Conservation (phyloP, 1,140 invertebrate genomes). For the Nasonia longicornis region DNA sequence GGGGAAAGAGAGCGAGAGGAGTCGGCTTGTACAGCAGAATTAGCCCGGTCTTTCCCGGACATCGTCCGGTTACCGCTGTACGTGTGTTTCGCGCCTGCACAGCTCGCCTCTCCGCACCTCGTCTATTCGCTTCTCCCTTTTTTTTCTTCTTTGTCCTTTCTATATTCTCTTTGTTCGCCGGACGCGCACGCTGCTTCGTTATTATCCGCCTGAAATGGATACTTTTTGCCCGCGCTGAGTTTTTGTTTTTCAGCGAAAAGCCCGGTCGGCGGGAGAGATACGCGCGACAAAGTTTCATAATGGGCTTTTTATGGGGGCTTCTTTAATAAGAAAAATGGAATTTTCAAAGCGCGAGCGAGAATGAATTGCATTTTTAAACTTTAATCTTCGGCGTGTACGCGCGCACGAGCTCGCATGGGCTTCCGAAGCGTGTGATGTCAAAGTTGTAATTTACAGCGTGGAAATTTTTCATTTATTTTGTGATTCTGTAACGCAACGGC, state of each 20-base stretch:
- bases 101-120: constrained; percentile 34
- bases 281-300: not conserved
- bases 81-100: constrained; percentile 40
- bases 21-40: constrained; percentile 54
- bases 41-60: constrained; percentile 59
- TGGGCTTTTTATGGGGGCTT: too few relatives aligned
- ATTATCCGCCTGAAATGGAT: not conserved
- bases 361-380: not conserved
- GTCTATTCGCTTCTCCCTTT: not conserved
- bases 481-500: too few relatives aligned
- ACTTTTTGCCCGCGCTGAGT: not conserved
- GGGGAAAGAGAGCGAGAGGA: not conserved
- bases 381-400: not conserved
- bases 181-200: not conserved
- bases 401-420: too few relatives aligned
- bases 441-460: too few relatives aligned
- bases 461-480: too few relatives aligned
- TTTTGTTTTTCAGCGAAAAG: too few relatives aligned
- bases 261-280: too few relatives aligned
- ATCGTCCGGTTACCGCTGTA: constrained; percentile 47
- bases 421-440: too few relatives aligned
- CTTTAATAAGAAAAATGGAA: not conserved
- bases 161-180: not conserved
- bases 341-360: not conserved
- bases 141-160: not conserved